Evolutionary conservation across 2,888 invertebrate species (phyloP), one percentile per base, ranked within the genome.

Genomic region (Harmothoe impar): DNA sequence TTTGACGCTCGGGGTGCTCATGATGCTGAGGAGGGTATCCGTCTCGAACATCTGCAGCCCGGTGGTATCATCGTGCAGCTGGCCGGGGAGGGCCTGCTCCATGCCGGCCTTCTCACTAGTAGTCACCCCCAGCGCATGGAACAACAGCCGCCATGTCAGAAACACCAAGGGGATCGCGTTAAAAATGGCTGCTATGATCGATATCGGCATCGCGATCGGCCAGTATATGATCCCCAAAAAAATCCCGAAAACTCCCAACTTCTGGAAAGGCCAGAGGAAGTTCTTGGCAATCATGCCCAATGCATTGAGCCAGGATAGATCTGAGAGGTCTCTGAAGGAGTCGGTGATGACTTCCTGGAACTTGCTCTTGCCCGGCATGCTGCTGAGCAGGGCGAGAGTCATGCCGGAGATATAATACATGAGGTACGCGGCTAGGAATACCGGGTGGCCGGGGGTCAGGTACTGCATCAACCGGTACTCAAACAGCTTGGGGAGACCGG

Each of bases 111-210:
- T 29, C 20, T 90, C 90, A 10, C 54, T 51, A 0, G 81, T 54
- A 25, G 90, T 29, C 10, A 90, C 23, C 7, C 90, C 90, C 1
- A 90, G 35, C 0, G 90, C 78, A 81, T 90, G 90, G 23, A 54
- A 78, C 33, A 95, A 89, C 0, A 95, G 93, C 86, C 95, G 92
- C 90, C 94, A 94, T 0, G 94, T 93, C 0, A 95, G 92, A 91
- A 95, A 95, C 0, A 95, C 90, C 0, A 95, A 93, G 12, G 95
- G 95, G 35, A 95, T 92, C 54, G 94, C 94, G 89, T 95, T 95
- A 0, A 95, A 31, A 0, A 92, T 85, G 84, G 95, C 94, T 0
- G 94, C 92, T 5, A 94, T 23, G 7, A 92, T 54, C 78, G 94
- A 94, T 0, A 94, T 31, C 0, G 95, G 95, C 10, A 94, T 89